Evolutionary conservation across 1,140 invertebrate species (phyloP).

Genomic region (Drosophila pachea): DNA sequence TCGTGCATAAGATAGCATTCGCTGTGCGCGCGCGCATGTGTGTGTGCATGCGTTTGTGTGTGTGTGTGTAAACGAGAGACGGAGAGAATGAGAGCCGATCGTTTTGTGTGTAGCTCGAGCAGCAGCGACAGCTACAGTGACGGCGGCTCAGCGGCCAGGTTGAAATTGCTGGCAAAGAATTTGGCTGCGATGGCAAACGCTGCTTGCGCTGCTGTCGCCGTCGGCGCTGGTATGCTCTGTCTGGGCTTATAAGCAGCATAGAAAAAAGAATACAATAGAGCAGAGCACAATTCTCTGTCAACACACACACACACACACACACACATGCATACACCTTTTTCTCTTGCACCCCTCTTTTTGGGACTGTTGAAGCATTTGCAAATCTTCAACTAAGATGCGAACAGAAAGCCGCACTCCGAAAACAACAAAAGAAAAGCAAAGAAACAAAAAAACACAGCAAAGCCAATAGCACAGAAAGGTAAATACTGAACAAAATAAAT

Average conservation of each 20-base stretch:
- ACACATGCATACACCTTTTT: constrained; percentile 25
- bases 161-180: constrained; percentile 56
- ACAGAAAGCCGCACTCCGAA: constrained; percentile 11
- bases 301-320: constrained; percentile 7
- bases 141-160: constrained; percentile 48
- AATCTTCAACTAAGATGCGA: constrained; percentile 30
- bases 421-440: constrained; percentile 37
- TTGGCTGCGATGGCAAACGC: constrained; percentile 41
- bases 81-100: constrained; percentile 28
- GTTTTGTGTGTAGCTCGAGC: constrained; percentile 36
- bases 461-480: constrained; percentile 50
- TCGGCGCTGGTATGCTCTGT: constrained; percentile 33
- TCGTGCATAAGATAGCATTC: constrained; percentile 50
- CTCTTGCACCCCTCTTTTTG: constrained; percentile 1
- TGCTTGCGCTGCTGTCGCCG: constrained; percentile 12
- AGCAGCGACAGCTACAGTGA: constrained; percentile 5
- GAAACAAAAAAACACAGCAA: constrained; percentile 40
- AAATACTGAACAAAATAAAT: constrained; percentile 68
- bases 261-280: constrained; percentile 37
- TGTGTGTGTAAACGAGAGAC: constrained; percentile 17
- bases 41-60: constrained; percentile 1
- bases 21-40: neutral
- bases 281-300: constrained; percentile 23
- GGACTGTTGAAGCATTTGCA: constrained; percentile 23
- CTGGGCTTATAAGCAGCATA: constrained; percentile 37